Conservation (phyloP, 1,140 invertebrate genomes). For the Pseudomyrmex flavicornis region DNA sequence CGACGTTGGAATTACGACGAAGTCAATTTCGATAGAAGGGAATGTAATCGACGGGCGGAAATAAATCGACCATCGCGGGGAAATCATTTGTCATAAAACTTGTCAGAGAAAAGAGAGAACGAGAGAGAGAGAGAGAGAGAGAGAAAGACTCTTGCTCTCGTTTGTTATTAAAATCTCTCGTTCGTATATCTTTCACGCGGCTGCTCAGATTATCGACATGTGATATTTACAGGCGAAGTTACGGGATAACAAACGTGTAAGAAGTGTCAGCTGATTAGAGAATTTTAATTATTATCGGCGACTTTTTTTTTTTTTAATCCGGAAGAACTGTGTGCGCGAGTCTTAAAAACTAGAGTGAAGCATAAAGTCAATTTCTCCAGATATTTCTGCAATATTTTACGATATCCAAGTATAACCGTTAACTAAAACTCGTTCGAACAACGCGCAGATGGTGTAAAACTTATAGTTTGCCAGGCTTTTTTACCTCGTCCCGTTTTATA, state of each 20-base stretch:
- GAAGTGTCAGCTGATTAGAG: conserved; percentile 5
- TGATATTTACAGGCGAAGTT: conserved; percentile 25
- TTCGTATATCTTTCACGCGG: neutral
- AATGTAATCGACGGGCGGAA: neutral
- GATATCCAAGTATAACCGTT: conserved; percentile 50
- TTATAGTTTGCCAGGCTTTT: conserved; percentile 26
- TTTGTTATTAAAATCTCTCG: neutral
- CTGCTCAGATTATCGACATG: neutral
- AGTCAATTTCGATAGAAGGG: neutral
- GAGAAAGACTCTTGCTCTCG: neutral
- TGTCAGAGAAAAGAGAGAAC: neutral
- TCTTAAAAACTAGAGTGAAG: conserved; percentile 7
- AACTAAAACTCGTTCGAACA: conserved; percentile 43
- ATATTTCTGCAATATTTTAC: conserved; percentile 39
- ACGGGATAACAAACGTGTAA: neutral
- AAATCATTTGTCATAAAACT: neutral
- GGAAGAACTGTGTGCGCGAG: neutral
- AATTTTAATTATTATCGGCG: conserved; percentile 17
- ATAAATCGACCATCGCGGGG: neutral
- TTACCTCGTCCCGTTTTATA: conserved; percentile 14
- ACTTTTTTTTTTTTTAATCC: neutral
- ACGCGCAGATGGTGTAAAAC: conserved; percentile 46
- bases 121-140: neutral
- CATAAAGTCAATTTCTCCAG: conserved; percentile 24
- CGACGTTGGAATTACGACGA: neutral